A percentile compares a stretch with the other conserved stretches of the same genome.
Conservation (phyloP, 2,888 invertebrate genomes). For the Icerya purchasi region DNA sequence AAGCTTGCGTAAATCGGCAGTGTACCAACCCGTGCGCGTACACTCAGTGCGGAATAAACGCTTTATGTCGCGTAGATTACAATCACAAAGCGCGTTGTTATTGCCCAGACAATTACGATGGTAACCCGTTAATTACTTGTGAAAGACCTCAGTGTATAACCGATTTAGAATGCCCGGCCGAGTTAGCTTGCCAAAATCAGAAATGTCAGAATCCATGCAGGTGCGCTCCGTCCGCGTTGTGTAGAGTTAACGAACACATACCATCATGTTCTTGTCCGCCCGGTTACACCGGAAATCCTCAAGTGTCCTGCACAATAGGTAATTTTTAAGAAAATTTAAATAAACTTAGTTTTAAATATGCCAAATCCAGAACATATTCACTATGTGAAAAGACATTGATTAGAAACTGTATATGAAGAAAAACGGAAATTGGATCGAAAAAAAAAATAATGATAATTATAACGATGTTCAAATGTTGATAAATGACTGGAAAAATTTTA, state of each 20-base stretch:
- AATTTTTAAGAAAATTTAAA: too few species aligned
- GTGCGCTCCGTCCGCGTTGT: conserved; percentile 55
- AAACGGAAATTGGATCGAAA: too few species aligned
- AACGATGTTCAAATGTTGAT: too few species aligned
- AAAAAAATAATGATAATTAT: too few species aligned
- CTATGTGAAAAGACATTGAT: too few species aligned
- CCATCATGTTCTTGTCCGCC: conserved; percentile 63
- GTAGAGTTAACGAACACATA: conserved; percentile 48
- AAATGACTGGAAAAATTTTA: too few species aligned
- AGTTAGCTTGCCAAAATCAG: conserved; percentile 54
- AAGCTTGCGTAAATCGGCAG: conserved; percentile 60
- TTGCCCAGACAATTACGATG: conserved; percentile 50
- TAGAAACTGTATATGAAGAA: too few species aligned
- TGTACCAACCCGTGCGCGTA: conserved; percentile 59
- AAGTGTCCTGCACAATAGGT: conserved; percentile 40
- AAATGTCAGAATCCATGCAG: conserved; percentile 66
- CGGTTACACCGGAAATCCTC: conserved; percentile 58
- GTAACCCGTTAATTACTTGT: conserved; percentile 41
- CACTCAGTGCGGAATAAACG: conserved; percentile 57
- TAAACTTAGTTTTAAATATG: too few species aligned
- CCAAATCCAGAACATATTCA: too few species aligned
- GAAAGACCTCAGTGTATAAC: conserved; percentile 21
- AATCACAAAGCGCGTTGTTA: conserved; percentile 60
- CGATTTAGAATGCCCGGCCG: conserved; percentile 55
- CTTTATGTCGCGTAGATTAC: conserved; percentile 50